phyloP scores from a whole-genome alignment of 2,113 vertebrate genomes.

The Uria lomvia region DNA sequence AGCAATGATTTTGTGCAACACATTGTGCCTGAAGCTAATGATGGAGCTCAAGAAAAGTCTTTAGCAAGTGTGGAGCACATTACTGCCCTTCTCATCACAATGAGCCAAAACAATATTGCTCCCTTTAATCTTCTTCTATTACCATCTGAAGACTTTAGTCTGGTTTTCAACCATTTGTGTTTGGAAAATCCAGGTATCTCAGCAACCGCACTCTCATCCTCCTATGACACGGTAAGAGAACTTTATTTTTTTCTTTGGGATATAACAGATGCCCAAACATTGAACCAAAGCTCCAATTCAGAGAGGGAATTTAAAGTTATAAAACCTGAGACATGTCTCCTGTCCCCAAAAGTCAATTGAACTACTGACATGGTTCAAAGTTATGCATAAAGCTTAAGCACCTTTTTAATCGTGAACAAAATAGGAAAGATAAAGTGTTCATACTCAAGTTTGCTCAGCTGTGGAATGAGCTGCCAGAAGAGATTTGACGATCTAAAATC shows the following conservation, averaged over 20 bases:
- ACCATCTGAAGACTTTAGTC: not conserved
- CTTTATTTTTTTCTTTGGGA: not conserved
- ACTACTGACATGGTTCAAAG: not conserved
- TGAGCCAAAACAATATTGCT: not conserved
- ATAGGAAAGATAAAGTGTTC: constrained; percentile 20
- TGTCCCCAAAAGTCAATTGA: not conserved
- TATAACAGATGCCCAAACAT: not conserved
- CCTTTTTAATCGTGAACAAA: not conserved
- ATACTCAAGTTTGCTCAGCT: not conserved
- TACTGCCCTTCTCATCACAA: not conserved
- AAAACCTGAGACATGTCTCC: not conserved
- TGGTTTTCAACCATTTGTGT: not conserved
- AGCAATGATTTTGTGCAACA: not conserved
- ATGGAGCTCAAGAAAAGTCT: not conserved
- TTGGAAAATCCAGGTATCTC: not conserved
- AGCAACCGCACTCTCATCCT: not conserved
- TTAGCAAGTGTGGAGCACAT: not conserved
- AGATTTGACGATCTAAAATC: constrained; percentile 17
- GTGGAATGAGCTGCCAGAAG: constrained; percentile 21
- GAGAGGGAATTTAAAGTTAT: not conserved
- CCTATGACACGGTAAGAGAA: not conserved
- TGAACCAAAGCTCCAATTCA: not conserved
- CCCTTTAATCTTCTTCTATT: not conserved
- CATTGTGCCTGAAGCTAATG: not conserved
- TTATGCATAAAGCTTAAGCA: constrained; percentile 11